Base-by-base conservation (phyloP, 1,140 invertebrate species). In the Teleopsis dalmanni region DNA sequence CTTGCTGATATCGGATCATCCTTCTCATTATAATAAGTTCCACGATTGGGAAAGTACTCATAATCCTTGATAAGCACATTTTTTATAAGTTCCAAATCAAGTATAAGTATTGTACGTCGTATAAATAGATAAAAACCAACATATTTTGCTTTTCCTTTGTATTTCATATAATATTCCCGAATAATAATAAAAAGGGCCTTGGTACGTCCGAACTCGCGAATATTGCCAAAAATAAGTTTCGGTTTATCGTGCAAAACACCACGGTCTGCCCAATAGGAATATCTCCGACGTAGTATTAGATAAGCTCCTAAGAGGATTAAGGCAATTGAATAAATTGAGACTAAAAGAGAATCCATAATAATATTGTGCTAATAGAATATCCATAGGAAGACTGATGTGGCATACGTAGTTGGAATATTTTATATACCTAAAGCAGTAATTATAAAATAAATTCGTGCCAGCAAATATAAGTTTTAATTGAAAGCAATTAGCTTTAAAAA, bases 11-110 rank as follows among this genome's bases (percentile, higher is more conserved):
- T 46, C 3, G 75, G 75, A 58, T 78, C 72, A 19, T 57, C 58
- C 38, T 69, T 57, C 7, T 72, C 69, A 52, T 75, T 71, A 23
- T 73, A 65, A 26, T 63, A 59, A 8, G 72, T 54, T 4, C 70
- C 72, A 27, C 74, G 73, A 53, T 76, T 72, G 7, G 59, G 43
- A 49, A 81, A 80, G 27, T 67, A 53, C 16, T 70, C 51, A 49
- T 79, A 81, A 57, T 82, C 77, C 57, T 76, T 79, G 2, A 77
- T 70, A 41, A 82, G 54, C 10, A 84, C 72, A 22, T 70, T 58
- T 55, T 79, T 80, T 0, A 83, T 73, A 0, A 84, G 55, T 13
- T 79, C 75, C n/a, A 78, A 65, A 58, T 83, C 78, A 8, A 61
- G 34, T 14, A 60, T 21, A 10, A 60, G 42, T 0, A 59, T 47